phyloP scores from a whole-genome alignment of 1,140 invertebrate genomes.

The Acromyrmex charruanus region DNA sequence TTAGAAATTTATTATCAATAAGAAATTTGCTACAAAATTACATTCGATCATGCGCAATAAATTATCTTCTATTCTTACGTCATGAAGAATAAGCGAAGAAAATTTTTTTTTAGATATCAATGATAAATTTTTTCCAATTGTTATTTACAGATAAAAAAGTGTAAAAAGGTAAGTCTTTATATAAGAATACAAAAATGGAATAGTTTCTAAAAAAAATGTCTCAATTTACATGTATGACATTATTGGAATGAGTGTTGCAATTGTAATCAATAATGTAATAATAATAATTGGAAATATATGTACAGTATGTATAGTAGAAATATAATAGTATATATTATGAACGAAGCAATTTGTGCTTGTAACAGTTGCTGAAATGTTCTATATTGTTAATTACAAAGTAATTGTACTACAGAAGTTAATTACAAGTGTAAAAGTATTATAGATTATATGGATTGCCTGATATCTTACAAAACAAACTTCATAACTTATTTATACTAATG shows the following conservation, averaged over 20 bases:
- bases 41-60: too few relatives aligned
- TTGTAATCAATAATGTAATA: conserved; percentile 48
- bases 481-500: background rate
- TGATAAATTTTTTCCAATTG: background rate
- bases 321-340: conserved; percentile 54
- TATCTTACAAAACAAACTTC: conserved; percentile 7
- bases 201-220: background rate
- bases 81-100: background rate
- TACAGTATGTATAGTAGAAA: conserved; percentile 57
- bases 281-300: conserved; percentile 52
- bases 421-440: conserved; percentile 11
- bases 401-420: conserved; percentile 24
- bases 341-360: background rate
- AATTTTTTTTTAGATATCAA: background rate
- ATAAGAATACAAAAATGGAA: conserved; percentile 1
- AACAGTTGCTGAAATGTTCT: conserved; percentile 28
- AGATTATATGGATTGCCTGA: background rate
- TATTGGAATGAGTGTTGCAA: conserved; percentile 16
- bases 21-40: too few relatives aligned
- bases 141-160: background rate
- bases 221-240: background rate
- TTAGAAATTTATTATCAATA: too few relatives aligned
- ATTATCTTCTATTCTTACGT: too few relatives aligned
- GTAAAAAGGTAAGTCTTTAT: conserved; percentile 18
- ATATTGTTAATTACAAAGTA: conserved; percentile 14